phyloP scores from a whole-genome alignment of 2,888 invertebrate genomes.

The Smittia aterrima region DNA sequence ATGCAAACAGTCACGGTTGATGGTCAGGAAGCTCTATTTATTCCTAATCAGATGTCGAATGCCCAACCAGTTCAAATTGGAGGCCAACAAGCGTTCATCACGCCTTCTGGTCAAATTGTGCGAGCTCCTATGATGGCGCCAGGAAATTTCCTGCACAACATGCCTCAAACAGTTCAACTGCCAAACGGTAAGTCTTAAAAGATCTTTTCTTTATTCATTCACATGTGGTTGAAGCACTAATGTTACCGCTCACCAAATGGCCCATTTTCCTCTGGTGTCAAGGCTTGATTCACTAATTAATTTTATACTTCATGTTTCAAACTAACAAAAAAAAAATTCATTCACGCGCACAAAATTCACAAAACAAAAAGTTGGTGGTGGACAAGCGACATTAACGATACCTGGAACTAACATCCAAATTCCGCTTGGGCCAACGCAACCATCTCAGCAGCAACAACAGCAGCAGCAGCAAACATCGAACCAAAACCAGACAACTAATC shows the following conservation, averaged over 20 bases:
- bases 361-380: slow-evolving; percentile 43
- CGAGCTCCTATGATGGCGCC: slow-evolving; percentile 65
- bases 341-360: neutral
- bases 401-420: slow-evolving; percentile 61
- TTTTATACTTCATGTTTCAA: slow-evolving; percentile 19
- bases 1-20: slow-evolving; percentile 91
- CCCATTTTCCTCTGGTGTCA: neutral
- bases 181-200: slow-evolving; percentile 56
- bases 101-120: slow-evolving; percentile 69
- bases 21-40: slow-evolving; percentile 88
- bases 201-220: neutral
- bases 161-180: slow-evolving; percentile 68
- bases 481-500: slow-evolving; percentile 24
- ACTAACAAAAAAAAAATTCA: slow-evolving; percentile 11
- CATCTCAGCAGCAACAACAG: slow-evolving; percentile 42
- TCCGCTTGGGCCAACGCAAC: slow-evolving; percentile 51
- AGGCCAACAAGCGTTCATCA: slow-evolving; percentile 58
- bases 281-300: neutral
- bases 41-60: slow-evolving; percentile 64
- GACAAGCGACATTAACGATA: slow-evolving; percentile 59
- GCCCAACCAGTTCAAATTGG: slow-evolving; percentile 58
- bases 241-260: neutral
- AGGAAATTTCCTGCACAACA: slow-evolving; percentile 70
- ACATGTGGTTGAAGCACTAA: neutral
- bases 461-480: slow-evolving; percentile 40